Conservation (phyloP, 2,113 vertebrate species). For the Empidonax alnorum region DNA sequence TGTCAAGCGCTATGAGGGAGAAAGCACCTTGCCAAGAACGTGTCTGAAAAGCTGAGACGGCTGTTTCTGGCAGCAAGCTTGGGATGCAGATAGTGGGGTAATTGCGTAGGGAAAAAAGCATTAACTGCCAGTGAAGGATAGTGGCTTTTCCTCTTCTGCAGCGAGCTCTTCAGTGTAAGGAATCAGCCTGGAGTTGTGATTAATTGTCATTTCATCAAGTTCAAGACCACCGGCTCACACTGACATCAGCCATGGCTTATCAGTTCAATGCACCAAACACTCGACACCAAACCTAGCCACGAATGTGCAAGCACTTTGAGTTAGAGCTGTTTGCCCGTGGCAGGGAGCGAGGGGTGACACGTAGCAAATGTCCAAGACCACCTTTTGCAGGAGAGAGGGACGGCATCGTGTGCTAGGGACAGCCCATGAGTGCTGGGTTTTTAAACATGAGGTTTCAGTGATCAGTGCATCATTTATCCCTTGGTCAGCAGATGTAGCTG, state of each 20-base stretch:
- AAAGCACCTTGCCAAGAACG: slow-evolving; percentile 17
- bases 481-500: background rate
- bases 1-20: background rate
- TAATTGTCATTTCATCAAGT: background rate
- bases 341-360: background rate
- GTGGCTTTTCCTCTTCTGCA: background rate
- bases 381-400: background rate
- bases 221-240: background rate
- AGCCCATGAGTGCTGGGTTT: background rate
- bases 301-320: background rate
- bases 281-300: background rate
- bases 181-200: background rate
- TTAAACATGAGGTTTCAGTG: background rate
- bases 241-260: background rate
- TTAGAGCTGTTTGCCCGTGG: background rate
- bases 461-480: background rate
- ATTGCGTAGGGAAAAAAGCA: background rate
- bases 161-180: background rate
- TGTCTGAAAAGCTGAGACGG: background rate
- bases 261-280: background rate
- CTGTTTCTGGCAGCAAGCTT: background rate
- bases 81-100: background rate
- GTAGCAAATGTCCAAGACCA: accelerated
- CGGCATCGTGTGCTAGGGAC: background rate
- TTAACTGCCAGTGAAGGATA: background rate